phyloP scores from a whole-genome alignment of 2,888 invertebrate genomes.

The Dasypogon diadema region DNA sequence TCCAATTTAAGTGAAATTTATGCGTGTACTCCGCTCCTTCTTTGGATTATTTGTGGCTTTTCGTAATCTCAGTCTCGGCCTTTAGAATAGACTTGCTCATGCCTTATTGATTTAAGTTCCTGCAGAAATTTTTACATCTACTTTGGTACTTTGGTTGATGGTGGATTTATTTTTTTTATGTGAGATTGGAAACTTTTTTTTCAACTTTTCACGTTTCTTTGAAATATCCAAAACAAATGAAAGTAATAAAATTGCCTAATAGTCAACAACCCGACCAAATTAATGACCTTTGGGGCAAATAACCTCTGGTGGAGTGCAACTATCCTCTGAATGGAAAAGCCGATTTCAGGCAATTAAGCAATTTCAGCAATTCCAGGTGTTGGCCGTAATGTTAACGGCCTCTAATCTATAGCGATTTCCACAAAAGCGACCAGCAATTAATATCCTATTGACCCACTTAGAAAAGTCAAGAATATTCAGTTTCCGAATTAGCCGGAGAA shows the following conservation, averaged over 20 bases:
- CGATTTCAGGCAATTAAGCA: slow-evolving; percentile 24
- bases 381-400: slow-evolving; percentile 16
- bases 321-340: slow-evolving; percentile 2
- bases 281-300: too few species aligned
- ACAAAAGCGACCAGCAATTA: slow-evolving; percentile 1
- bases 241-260: too few species aligned
- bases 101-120: neutral
- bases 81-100: neutral
- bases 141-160: too few species aligned
- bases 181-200: too few species aligned
- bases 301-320: neutral
- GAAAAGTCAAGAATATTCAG: slow-evolving; percentile 3
- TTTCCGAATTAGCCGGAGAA: neutral
- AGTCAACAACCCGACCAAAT: too few species aligned
- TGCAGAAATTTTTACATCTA: too few species aligned
- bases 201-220: too few species aligned
- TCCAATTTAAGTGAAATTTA: slow-evolving; percentile 42
- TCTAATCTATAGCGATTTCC: neutral
- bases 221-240: too few species aligned
- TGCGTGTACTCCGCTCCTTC: slow-evolving; percentile 36
- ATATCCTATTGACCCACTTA: slow-evolving; percentile 44
- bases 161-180: too few species aligned
- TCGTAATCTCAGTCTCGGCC: neutral
- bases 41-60: slow-evolving; percentile 30
- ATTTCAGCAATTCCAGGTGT: slow-evolving; percentile 37